Evolutionary conservation across 64 coral and sea anemone genomes (phyloP).

Genomic region (Dendronephthya gigantea): DNA sequence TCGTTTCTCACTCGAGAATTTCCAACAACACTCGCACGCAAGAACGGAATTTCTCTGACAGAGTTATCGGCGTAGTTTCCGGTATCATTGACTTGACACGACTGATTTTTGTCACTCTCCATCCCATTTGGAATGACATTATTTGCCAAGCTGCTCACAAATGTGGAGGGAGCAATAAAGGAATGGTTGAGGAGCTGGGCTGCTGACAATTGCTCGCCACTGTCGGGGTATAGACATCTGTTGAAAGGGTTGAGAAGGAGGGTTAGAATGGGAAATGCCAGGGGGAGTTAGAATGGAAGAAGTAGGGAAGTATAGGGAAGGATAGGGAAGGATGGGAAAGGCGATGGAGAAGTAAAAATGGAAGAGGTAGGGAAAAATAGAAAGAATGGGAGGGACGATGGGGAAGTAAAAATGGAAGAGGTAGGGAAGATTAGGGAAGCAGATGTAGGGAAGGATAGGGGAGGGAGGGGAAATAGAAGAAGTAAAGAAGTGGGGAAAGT

Average conservation of each 20-base stretch:
- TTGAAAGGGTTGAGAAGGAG: not conserved
- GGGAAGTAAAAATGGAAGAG: not conserved
- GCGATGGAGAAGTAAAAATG: not conserved
- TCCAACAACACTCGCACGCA: conserved; percentile 51
- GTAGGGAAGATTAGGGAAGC: not conserved
- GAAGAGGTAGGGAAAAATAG: not conserved
- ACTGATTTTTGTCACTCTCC: not conserved
- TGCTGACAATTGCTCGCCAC: conserved; percentile 56
- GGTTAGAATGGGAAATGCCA: not conserved
- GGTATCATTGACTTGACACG: conserved; percentile 10
- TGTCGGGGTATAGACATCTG: conserved; percentile 55
- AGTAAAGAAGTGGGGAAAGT: too few relatives aligned
- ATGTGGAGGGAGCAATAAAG: conserved; percentile 36
- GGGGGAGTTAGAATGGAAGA: not conserved
- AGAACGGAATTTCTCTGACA: conserved; percentile 65
- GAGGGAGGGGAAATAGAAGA: too few relatives aligned
- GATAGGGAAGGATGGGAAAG: not conserved
- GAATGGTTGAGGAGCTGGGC: conserved; percentile 57
- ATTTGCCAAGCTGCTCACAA: not conserved
- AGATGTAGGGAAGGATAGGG: not conserved
- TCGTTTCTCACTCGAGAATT: conserved; percentile 80
- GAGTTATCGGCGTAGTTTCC: conserved; percentile 36
- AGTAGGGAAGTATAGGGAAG: too few relatives aligned
- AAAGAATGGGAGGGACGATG: not conserved
- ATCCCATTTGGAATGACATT: not conserved